Conservation (phyloP, 23 tunicate species). For the Corella eumyota region DNA sequence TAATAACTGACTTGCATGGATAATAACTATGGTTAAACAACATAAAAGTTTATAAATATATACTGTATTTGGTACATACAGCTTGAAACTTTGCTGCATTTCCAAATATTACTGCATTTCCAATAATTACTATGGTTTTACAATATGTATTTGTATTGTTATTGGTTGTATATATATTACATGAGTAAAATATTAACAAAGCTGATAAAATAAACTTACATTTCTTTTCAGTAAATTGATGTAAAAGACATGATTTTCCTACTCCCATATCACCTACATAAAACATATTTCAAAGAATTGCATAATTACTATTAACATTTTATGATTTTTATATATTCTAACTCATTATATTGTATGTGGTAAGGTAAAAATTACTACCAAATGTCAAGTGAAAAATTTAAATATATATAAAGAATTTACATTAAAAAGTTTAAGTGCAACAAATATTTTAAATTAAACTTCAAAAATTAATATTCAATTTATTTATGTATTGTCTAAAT, state of each 20-base stretch:
- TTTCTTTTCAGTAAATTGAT: conserved; percentile 97
- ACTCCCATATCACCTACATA: conserved; percentile 94
- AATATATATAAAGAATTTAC: background rate
- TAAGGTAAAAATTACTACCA: too few relatives aligned
- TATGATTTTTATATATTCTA: background rate
- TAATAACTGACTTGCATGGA: background rate
- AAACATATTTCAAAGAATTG: background rate
- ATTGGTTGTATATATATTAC: too few relatives aligned
- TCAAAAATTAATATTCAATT: background rate
- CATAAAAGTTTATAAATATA: too few relatives aligned
- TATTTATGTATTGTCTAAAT: background rate
- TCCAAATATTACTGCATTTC: too few relatives aligned
- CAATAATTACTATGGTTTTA: too few relatives aligned
- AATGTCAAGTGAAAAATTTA: too few relatives aligned
- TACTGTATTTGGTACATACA: background rate
- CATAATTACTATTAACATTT: background rate
- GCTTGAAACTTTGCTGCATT: background rate
- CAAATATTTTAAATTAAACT: background rate
- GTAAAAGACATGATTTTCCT: conserved; percentile 94
- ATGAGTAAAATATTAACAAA: too few relatives aligned
- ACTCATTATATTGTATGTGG: too few relatives aligned
- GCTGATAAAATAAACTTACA: too few relatives aligned
- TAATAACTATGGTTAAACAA: too few relatives aligned
- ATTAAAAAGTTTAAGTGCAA: background rate
- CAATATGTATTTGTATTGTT: too few relatives aligned